Base-by-base conservation (phyloP, 2,797 vertebrate genomes). In the Craterocephalus amniculus region DNA sequence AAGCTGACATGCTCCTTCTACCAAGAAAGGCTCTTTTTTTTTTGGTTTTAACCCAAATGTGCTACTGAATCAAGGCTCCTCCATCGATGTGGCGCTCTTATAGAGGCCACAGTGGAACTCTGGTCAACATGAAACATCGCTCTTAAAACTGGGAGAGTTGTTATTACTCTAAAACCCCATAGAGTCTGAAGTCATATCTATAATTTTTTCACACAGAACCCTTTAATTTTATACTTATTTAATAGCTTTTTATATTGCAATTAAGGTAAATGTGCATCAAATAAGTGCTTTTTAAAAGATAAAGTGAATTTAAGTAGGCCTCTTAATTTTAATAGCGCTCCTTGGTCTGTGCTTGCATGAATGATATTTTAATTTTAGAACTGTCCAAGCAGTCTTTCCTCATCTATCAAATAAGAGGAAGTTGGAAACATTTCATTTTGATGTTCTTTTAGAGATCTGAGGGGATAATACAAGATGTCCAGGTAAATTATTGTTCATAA, bases 1-100 rank as follows among this genome's bases (percentile, higher is more conserved):
- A 83, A 72, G 83, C 89, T 76, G 83, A 89, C 88, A 92, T 84
- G 83, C 85, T 91, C 84, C 81, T 85, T 90, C 84, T 83, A 88
- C 86, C 76, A 87, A 88, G 88, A 82, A 75, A 81, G 66, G 27
- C 29, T 71, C 71, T 62, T 77, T 74, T 70, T 79, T 74, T 70
- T 78, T 87, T 79, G 59, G 79, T 80, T 81, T 58, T 48, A 81
- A 81, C 71, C 87, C 83, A 82, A 89, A 86, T 81, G 79, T 88
- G 92, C 88, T 87, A 88, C 91, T 89, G 87, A 89, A 89, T 91
- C 81, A 72, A 87, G 74, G 58, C 63, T 48, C 76, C 68, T 83
- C 81, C 78, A 81, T 89, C 86, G 84, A 84, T 88, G 84, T 59
- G 73, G 73, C 12, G 63, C 74, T 81, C 59, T 69, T 62, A n/a